These are phyloP conservation scores for Drosophila lini DNA, from an alignment of 1,140 invertebrate genomes.

Conservation along the genomic window DNA sequence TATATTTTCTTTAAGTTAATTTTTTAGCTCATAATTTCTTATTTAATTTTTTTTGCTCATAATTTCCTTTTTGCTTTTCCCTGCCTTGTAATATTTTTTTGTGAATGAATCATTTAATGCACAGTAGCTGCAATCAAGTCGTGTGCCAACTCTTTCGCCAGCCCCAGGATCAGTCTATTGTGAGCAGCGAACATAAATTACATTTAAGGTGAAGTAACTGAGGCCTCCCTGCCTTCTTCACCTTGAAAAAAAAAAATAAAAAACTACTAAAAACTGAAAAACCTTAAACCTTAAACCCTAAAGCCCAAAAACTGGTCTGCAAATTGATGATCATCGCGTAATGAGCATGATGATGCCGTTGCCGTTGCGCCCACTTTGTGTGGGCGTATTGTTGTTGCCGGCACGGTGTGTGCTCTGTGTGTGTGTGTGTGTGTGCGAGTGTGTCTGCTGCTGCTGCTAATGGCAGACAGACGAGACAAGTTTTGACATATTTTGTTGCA, in stretches of 20 bases:
- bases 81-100: slow-evolving; percentile 1
- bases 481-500: slow-evolving; percentile 79
- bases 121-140: slow-evolving; percentile 79
- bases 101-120: slow-evolving; percentile 45
- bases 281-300: slow-evolving; percentile 14
- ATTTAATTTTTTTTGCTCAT: background rate
- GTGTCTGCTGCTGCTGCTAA: slow-evolving; percentile 62
- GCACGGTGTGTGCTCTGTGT: slow-evolving; percentile 33
- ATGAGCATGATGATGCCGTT: slow-evolving; percentile 51
- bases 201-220: slow-evolving; percentile 69
- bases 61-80: background rate
- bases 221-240: slow-evolving; percentile 10
- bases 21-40: slow-evolving; percentile 1
- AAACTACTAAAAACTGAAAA: slow-evolving; percentile 3
- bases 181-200: slow-evolving; percentile 69
- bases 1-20: background rate
- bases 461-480: slow-evolving; percentile 82
- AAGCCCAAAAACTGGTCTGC: slow-evolving; percentile 37
- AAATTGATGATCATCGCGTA: slow-evolving; percentile 53
- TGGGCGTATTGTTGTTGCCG: slow-evolving; percentile 53
- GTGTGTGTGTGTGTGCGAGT: slow-evolving; percentile 24
- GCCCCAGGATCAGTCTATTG: slow-evolving; percentile 62
- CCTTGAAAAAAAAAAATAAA: slow-evolving; percentile 53
- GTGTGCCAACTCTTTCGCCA: slow-evolving; percentile 36
- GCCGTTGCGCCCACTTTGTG: slow-evolving; percentile 64